Evolutionary conservation across 2,888 invertebrate genomes (phyloP), one percentile per base, ranked within the genome.

Genomic region (Acleris cristana): DNA sequence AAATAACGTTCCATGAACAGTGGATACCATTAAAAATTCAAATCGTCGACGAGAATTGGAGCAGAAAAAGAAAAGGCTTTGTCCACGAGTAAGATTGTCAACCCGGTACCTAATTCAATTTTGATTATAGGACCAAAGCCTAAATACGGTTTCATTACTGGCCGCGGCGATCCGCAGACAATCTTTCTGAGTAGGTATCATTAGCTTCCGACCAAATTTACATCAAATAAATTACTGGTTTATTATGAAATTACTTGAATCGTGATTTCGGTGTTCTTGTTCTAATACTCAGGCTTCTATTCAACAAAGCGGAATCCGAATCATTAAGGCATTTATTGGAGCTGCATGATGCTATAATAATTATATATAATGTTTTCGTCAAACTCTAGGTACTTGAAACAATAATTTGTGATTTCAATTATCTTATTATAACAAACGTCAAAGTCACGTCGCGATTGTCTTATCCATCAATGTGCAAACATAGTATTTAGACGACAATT

Each of bases 71-170:
- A 89, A 92, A 90, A 88, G 84, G 85, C 82, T 77, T 81, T 76
- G 79, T 79, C 84, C 81, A 78, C 85, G 79, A 82, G 83, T 83
- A 88, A 89, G 89, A 92, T 89, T 90, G 92, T 92, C 92, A 90
- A 87, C 86, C 84, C 84, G 86, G 87, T 92, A 54, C 58, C 63
- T 67, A 92, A 92, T 92, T 92, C 88, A 92, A 91, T 91, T 92
- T 92, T 92, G 92, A 92, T 92, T 92, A 92, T 91, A 92, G 92
- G 88, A 90, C 86, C 88, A 88, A 91, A 84, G 87, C 85, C 80
- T 88, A 90, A 92, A 90, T 90, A 90, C 79, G 85, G 85, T 82
- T 90, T 90, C 89, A 92, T 92, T 92, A 91, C 79, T 70, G 75
- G 86, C 84, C 73, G 82, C 89, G 88, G 77, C 88, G 89, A 89